A percentile compares a stretch with the other conserved stretches of the same genome.
phyloP scores from a whole-genome alignment of 2,797 vertebrate species.

The Atherinosoma microstoma region DNA sequence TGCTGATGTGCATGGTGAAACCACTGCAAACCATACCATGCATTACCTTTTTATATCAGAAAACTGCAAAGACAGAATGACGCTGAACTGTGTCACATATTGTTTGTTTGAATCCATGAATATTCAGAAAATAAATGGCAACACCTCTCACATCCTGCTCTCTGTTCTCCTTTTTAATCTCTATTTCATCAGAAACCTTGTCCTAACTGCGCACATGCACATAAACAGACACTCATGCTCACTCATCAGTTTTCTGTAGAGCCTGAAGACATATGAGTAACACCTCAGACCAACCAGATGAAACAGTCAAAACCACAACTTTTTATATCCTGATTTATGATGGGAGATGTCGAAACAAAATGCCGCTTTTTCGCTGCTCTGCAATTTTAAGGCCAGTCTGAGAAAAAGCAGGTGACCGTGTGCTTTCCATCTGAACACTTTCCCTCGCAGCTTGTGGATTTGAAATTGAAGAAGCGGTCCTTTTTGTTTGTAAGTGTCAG shows the following conservation, averaged over 20 bases:
- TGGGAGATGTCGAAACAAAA: slow-evolving; percentile 41
- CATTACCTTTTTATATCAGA: not conserved
- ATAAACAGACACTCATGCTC: slow-evolving; percentile 24
- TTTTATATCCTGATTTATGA: slow-evolving; percentile 63
- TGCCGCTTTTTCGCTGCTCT: not conserved
- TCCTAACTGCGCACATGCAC: slow-evolving; percentile 21
- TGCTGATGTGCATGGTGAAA: not conserved
- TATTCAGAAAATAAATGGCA: slow-evolving; percentile 20
- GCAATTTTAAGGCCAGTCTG: not conserved
- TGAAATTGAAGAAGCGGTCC: slow-evolving; percentile 12
- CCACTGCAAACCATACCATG: not conserved
- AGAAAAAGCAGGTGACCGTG: slow-evolving; percentile 2
- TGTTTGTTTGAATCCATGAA: slow-evolving; percentile 33
- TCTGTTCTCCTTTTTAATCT: slow-evolving; percentile 58
- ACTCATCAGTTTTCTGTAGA: slow-evolving; percentile 51
- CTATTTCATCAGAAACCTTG: slow-evolving; percentile 52
- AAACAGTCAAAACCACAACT: slow-evolving; percentile 58
- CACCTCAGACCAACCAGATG: slow-evolving; percentile 48
- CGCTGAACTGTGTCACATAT: not conserved
- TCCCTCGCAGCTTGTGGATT: slow-evolving; percentile 1
- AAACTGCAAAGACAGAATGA: not conserved
- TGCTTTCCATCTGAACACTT: slow-evolving; percentile 20
- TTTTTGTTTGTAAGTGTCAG: not conserved
- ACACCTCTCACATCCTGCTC: slow-evolving; percentile 61
- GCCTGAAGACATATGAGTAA: slow-evolving; percentile 48